Conservation (phyloP, 2,888 invertebrate species). For the Dione juno region DNA sequence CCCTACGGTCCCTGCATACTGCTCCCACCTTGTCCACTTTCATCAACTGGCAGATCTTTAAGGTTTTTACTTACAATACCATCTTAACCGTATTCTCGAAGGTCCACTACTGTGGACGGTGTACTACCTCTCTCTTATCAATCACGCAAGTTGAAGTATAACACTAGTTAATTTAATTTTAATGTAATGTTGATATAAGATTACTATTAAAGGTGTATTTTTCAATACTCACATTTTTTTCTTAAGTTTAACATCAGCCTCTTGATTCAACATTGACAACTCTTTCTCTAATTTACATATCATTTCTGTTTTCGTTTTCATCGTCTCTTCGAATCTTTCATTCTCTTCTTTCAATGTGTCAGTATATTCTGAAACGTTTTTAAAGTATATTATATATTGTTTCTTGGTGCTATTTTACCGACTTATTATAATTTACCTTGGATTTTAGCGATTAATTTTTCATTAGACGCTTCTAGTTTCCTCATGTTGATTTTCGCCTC, state of each 20-base stretch:
- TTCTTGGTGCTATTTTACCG: neutral
- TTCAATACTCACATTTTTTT: conserved; percentile 66
- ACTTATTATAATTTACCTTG: conserved; percentile 55
- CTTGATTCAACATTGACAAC: conserved; percentile 53
- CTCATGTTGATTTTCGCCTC: conserved; percentile 67
- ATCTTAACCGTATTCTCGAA: too few species aligned
- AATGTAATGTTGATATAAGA: too few species aligned
- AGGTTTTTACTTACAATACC: too few species aligned
- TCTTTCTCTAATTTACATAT: conserved; percentile 57
- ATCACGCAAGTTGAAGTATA: too few species aligned
- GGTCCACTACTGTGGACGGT: too few species aligned
- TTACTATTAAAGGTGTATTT: too few species aligned
- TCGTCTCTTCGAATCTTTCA: conserved; percentile 53
- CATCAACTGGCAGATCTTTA: too few species aligned
- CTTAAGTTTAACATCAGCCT: conserved; percentile 52
- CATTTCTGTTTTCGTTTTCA: conserved; percentile 54
- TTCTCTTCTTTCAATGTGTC: conserved; percentile 57
- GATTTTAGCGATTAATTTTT: conserved; percentile 65
- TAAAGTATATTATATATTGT: neutral
- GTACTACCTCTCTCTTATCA: too few species aligned
- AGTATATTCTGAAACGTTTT: conserved; percentile 51
- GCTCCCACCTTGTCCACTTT: too few species aligned
- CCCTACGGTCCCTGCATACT: too few species aligned
- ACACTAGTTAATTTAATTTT: too few species aligned
- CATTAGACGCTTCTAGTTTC: conserved; percentile 72